Percentiles rank a stretch among this genome's conserved stretches.
Conservation (phyloP, 2,797 vertebrate species). For the Heteromormyrus szaboi region DNA sequence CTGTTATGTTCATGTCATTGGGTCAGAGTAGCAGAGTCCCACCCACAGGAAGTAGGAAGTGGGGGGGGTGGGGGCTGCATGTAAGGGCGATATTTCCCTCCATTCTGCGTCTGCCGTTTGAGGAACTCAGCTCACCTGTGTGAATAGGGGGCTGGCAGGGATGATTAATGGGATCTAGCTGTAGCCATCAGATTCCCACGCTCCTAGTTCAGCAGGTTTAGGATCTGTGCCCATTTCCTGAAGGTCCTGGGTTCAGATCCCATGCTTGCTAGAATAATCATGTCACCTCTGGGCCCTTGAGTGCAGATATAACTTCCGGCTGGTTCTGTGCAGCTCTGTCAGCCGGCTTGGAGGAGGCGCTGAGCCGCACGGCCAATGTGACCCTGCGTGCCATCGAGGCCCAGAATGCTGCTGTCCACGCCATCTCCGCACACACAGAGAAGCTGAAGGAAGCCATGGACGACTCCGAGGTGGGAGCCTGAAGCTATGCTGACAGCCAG, state of each 20-base stretch:
- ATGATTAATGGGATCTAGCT: neutral
- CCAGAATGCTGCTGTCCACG: conserved; percentile 80
- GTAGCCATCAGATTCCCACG: neutral
- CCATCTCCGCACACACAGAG: conserved; percentile 69
- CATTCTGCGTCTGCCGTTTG: neutral
- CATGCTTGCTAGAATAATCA: neutral
- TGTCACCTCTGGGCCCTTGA: neutral
- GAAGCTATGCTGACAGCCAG: neutral
- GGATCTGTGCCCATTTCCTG: neutral
- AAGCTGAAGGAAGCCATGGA: conserved; percentile 88
- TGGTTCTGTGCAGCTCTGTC: conserved; percentile 63
- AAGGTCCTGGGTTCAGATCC: neutral
- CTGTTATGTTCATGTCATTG: neutral
- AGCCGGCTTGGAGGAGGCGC: conserved; percentile 66
- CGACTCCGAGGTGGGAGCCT: conserved; percentile 67
- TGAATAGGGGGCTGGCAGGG: neutral
- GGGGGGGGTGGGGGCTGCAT: neutral
- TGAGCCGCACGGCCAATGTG: conserved; percentile 66
- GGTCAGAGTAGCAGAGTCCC: neutral
- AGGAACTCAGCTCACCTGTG: neutral
- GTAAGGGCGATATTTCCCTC: neutral
- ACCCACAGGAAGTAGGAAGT: neutral
- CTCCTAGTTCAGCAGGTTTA: neutral
- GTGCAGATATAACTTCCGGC: neutral
- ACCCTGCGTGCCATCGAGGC: conserved; percentile 80